phyloP scores from a whole-genome alignment of 1,140 invertebrate genomes.

The Saxidomus purpurata region DNA sequence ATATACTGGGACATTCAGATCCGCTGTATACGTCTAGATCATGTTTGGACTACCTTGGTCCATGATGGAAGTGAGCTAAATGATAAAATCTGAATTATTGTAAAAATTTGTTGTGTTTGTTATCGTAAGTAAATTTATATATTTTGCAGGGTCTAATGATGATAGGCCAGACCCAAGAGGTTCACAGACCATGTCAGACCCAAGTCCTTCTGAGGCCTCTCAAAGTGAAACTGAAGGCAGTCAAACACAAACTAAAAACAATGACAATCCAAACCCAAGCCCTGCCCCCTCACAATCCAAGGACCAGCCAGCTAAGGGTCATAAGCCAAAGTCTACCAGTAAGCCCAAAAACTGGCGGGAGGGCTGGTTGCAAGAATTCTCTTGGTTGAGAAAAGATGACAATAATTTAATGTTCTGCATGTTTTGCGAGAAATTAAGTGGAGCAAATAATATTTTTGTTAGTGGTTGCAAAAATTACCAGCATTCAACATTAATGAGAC shows the following conservation, averaged over 20 bases:
- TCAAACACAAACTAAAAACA: too few relatives aligned
- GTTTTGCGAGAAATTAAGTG: conserved; percentile 1
- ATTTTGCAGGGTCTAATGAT: not conserved
- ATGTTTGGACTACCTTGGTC: not conserved
- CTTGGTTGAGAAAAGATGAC: conserved; percentile 30
- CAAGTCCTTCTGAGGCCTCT: not conserved
- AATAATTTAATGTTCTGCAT: conserved; percentile 1
- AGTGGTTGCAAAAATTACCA: conserved; percentile 28
- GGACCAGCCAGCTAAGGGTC: not conserved
- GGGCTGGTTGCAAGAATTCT: not conserved
- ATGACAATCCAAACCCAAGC: too few relatives aligned
- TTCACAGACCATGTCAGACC: too few relatives aligned
- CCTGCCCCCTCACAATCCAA: too few relatives aligned
- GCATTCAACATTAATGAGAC: conserved; percentile 1
- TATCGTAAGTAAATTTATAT: too few relatives aligned
- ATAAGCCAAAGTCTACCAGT: not conserved
- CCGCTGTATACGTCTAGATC: too few relatives aligned
- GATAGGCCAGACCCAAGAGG: too few relatives aligned
- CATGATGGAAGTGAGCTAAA: not conserved
- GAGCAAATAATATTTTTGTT: not conserved
- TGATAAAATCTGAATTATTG: not conserved
- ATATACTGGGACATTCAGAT: too few relatives aligned
- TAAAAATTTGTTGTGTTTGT: not conserved
- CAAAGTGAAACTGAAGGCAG: too few relatives aligned
- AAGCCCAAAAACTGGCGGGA: conserved; percentile 11